Evolutionary conservation across 2,888 invertebrate genomes (phyloP).

Genomic region (Orthosia gothica): DNA sequence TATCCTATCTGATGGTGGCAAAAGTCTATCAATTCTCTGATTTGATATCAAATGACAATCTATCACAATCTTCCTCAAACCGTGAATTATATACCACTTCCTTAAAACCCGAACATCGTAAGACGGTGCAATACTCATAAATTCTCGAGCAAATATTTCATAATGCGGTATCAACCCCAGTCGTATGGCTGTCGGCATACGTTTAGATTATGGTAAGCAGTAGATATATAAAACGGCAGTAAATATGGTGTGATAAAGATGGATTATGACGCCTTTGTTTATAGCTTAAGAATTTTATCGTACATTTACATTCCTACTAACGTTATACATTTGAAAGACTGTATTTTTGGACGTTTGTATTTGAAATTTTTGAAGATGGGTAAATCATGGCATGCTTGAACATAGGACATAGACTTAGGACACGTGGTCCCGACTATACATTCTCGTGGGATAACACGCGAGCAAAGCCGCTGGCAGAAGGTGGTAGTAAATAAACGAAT

Average conservation of each 20-base stretch:
- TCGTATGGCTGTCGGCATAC: conserved; percentile 12
- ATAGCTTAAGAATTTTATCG: background rate
- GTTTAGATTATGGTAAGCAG: conserved; percentile 30
- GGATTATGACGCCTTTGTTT: conserved; percentile 11
- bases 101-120: background rate
- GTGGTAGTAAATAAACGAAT: too few species aligned
- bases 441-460: too few species aligned
- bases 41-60: background rate
- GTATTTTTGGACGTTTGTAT: too few species aligned
- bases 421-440: too few species aligned
- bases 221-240: conserved; percentile 1
- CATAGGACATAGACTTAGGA: too few species aligned
- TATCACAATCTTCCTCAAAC: background rate
- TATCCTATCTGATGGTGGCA: too few species aligned
- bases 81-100: conserved; percentile 11
- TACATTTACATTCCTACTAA: too few species aligned
- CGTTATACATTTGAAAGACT: too few species aligned
- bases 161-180: conserved; percentile 13
- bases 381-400: too few species aligned
- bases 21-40: too few species aligned
- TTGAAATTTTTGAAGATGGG: too few species aligned
- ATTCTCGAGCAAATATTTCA: conserved; percentile 31
- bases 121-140: conserved; percentile 19
- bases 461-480: too few species aligned
- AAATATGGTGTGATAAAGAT: conserved; percentile 1